Base-by-base conservation (phyloP, 2,888 invertebrate genomes). In the Shargacucullia verbasci region DNA sequence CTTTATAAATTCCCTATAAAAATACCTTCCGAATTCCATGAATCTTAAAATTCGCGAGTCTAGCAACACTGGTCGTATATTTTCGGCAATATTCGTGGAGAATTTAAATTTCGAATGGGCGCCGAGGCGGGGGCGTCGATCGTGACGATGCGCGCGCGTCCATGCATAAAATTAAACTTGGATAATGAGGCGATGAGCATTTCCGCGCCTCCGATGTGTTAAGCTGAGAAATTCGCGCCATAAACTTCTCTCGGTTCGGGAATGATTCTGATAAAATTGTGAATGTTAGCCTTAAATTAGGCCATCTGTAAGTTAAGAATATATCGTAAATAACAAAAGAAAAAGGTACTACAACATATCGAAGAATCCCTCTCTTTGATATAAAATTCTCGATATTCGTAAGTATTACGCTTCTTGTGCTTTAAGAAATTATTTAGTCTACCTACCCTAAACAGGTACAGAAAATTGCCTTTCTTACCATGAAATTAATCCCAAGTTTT, bases 151-250 rank as follows among this genome's bases (percentile, higher is more conserved):
- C 83, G 85, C 83, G 87, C 71, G 91, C 92, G 87, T 80, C 85
- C 91, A 89, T 91, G 92, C 93, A 91, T 92, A 92, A 94, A 94
- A 93, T 94, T 94, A 93, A 92, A 88, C 91, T 84, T 84, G 87
- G 86, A 88, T 91, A 92, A 92, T 91, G 92, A 92, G 88, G 85
- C 88, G 89, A 80, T 76, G 79, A 80, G 73, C 75, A 67, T 79
- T 78, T 74, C 75, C 71, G 64, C 77, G 76, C 73, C 75, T 79
- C 64, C 77, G 78, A 84, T 80, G 88, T 86, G 88, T 83, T 86
- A 86, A 89, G 85, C 84, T 82, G 84, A 86, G 85, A 83, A 81
- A 86, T 87, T 85, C 61, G 77, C 70, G 77, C 80, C 73, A 84
- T 86, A 85, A 86, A 83, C 80, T 78, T 62, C 50, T 39, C 54